These are phyloP conservation scores for Pipa parva DNA, from an alignment of 2,113 vertebrate species.

Conservation along the genomic window DNA sequence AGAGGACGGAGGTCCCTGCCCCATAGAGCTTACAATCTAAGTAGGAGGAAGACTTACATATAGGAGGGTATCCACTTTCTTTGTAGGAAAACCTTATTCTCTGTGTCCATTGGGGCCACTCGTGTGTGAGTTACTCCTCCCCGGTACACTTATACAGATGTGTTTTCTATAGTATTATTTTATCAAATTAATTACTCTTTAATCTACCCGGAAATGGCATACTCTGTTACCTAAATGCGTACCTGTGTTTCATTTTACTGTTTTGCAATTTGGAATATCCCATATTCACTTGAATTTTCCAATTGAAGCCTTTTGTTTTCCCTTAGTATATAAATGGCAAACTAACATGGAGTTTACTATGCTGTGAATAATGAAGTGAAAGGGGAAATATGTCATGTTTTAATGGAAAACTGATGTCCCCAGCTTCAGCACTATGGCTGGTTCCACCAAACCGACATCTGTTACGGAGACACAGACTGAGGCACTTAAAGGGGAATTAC, in stretches of 20 bases:
- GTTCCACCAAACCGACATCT: not conserved
- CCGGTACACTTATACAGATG: too few species aligned
- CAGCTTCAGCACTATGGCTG: not conserved
- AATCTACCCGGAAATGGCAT: too few species aligned
- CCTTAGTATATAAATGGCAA: not conserved
- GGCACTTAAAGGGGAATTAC: not conserved
- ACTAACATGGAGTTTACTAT: not conserved
- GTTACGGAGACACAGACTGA: not conserved
- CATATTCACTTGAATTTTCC: slow-evolving; percentile 11
- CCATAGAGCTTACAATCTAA: too few species aligned
- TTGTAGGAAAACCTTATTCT: too few species aligned
- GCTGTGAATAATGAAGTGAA: slow-evolving; percentile 12
- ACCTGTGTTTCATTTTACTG: not conserved
- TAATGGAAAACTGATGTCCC: slow-evolving; percentile 14
- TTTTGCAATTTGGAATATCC: slow-evolving; percentile 1
- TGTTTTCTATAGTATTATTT: too few species aligned
- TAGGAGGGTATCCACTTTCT: too few species aligned
- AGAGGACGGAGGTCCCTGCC: too few species aligned
- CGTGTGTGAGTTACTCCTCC: too few species aligned
- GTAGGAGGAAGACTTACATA: too few species aligned
- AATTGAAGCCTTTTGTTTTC: slow-evolving; percentile 6
- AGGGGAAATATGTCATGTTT: slow-evolving; percentile 4
- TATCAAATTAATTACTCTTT: too few species aligned
- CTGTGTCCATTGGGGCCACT: too few species aligned
- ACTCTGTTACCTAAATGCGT: too few species aligned